These are phyloP conservation scores for Ostrea edulis DNA, from an alignment of 1,140 invertebrate genomes.

Conservation along the genomic window DNA sequence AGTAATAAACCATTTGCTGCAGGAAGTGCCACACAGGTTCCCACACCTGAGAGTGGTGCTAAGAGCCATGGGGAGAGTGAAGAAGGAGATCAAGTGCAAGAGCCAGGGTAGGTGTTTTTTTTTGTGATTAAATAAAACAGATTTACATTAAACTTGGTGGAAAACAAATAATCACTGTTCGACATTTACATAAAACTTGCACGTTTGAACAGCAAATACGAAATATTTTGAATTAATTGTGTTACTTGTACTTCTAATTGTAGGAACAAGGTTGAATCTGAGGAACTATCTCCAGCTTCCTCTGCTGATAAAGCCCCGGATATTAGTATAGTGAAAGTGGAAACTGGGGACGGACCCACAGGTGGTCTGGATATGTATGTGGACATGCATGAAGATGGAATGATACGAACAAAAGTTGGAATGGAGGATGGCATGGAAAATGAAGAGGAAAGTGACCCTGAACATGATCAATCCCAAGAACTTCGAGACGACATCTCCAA, in stretches of 20 bases:
- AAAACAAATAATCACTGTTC: not conserved
- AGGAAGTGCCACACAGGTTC: constrained; percentile 54
- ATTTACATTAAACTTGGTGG: not conserved
- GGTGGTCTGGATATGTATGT: constrained; percentile 60
- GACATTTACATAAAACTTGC: not conserved
- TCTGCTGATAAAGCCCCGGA: constrained; percentile 55
- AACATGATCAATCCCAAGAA: constrained; percentile 51
- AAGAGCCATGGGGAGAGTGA: constrained; percentile 30
- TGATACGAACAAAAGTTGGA: constrained; percentile 45
- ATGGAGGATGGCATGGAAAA: constrained; percentile 43
- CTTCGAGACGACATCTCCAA: constrained; percentile 56
- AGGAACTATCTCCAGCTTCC: constrained; percentile 8
- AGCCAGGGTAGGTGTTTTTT: not conserved
- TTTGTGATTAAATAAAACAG: too few species aligned
- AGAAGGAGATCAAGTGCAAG: constrained; percentile 11
- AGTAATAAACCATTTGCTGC: constrained; percentile 55
- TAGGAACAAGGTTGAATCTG: constrained; percentile 20
- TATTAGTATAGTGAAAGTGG: constrained; percentile 59
- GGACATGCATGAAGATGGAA: constrained; percentile 53
- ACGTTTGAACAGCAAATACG: not conserved
- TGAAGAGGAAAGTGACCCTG: constrained; percentile 52
- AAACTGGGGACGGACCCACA: constrained; percentile 41
- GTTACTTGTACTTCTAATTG: not conserved
- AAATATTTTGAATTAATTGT: not conserved
- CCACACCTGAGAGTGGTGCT: not conserved